Conservation (phyloP, 2,113 vertebrate genomes). For the Piaya cayana region DNA sequence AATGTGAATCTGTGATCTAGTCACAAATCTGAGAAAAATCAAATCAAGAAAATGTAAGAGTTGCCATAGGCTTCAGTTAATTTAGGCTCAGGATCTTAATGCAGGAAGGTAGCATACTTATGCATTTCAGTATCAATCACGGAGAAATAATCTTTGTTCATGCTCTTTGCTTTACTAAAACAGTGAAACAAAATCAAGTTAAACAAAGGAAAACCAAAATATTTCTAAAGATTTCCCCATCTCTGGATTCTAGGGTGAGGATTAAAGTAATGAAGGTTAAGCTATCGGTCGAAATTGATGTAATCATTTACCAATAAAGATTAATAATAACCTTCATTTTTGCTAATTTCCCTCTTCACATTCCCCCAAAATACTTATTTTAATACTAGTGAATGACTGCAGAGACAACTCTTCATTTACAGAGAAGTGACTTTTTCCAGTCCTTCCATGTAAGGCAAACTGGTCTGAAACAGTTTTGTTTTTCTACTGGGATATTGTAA, state of each 20-base stretch:
- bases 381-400: accelerated
- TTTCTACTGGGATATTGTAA: neutral
- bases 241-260: neutral
- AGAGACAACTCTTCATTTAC: neutral
- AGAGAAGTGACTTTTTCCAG: neutral
- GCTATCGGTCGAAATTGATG: neutral
- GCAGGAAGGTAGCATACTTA: neutral
- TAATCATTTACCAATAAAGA: neutral
- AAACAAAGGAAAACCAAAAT: neutral
- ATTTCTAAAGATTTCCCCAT: neutral
- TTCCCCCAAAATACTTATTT: neutral
- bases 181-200: neutral
- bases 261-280: neutral
- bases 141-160: neutral
- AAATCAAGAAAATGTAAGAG: neutral
- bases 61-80: neutral
- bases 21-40: neutral
- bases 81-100: neutral
- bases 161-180: neutral
- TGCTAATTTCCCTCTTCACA: neutral
- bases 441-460: neutral
- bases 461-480: neutral
- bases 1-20: neutral
- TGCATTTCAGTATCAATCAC: neutral
- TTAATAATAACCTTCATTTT: neutral